A percentile compares a stretch with the other conserved stretches of the same genome.
phyloP scores from a whole-genome alignment of 2,797 vertebrate species.

The Premnoplex brunnescens region DNA sequence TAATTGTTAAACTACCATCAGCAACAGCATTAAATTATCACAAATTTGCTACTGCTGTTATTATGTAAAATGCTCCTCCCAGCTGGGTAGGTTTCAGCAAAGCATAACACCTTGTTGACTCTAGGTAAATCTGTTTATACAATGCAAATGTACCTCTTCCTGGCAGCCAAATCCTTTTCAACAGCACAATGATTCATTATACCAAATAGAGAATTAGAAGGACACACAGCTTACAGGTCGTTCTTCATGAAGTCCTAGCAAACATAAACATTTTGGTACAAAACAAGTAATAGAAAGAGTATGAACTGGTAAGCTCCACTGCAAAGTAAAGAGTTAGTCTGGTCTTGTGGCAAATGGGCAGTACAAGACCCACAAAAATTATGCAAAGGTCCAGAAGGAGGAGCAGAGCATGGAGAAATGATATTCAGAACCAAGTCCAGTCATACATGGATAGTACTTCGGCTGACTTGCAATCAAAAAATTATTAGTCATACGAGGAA shows the following conservation, averaged over 20 bases:
- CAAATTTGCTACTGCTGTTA: background rate
- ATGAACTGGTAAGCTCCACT: background rate
- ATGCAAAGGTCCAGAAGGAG: background rate
- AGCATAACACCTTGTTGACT: background rate
- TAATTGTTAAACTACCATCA: background rate
- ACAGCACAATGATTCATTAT: background rate
- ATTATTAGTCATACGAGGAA: background rate
- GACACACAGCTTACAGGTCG: background rate
- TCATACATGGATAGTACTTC: background rate
- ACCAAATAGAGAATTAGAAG: background rate
- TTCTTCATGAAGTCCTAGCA: background rate
- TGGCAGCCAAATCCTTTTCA: conserved; percentile 1
- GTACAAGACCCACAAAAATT: background rate
- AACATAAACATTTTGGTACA: background rate
- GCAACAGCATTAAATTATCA: background rate
- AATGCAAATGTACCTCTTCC: background rate
- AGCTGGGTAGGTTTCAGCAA: background rate
- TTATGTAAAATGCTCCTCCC: background rate
- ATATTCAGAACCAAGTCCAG: background rate
- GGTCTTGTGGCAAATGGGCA: background rate
- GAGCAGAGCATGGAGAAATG: background rate
- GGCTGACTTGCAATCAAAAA: background rate
- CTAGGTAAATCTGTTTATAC: conserved; percentile 31
- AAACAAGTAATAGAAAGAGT: background rate
- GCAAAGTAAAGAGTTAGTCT: background rate